Evolutionary conservation across 2,888 invertebrate genomes (phyloP), one percentile per base, ranked within the genome.

Genomic region (Heterodera filipjevi): DNA sequence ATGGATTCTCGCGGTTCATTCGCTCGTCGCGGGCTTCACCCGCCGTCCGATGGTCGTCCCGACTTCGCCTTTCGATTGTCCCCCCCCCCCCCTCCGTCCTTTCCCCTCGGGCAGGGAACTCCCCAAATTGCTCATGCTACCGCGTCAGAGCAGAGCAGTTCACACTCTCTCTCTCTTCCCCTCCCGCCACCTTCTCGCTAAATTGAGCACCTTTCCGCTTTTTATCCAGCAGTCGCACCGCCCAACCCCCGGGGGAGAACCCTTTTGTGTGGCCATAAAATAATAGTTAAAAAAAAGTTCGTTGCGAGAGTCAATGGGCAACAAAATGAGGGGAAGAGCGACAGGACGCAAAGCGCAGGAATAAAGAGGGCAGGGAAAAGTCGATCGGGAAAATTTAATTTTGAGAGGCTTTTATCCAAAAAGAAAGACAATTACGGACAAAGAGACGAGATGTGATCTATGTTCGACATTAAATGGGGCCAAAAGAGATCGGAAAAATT

Each of bases 181-280:
- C 12, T 12, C 44, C 44, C 44, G 44, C 12, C 12, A 5, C 12
- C 5, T 44, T 44, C 44, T 44, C 44, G 12, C 12, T 49, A 59
- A 59, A 59, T 59, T 59, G 59, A 59, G 59, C 59, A 59, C 59
- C 59, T 53, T 53, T 16, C 53, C 19, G 19, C 53, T 59, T 59
- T 59, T 59, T 59, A 27, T 59, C 59, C 59, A 59, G 59, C 59
- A 59, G 53, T 53, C 53, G n/a, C n/a, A 53, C 16, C 53, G 53
- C 53, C 59, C n/a, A 3, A 5, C n/a, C 27, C 59, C 59, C 27
- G 27, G 59, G 27, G 59, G 22, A 27, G 27, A 59, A 59, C 59
- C 59, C 59, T 59, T 59, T 59, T 59, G 59, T 59, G 59, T 59
- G 59, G 22, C 59, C 27, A 59, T 59, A 59, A 59, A 59, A 59